Evolutionary conservation across 1,140 invertebrate genomes (phyloP).

Genomic region (Listronotus bonariensis): DNA sequence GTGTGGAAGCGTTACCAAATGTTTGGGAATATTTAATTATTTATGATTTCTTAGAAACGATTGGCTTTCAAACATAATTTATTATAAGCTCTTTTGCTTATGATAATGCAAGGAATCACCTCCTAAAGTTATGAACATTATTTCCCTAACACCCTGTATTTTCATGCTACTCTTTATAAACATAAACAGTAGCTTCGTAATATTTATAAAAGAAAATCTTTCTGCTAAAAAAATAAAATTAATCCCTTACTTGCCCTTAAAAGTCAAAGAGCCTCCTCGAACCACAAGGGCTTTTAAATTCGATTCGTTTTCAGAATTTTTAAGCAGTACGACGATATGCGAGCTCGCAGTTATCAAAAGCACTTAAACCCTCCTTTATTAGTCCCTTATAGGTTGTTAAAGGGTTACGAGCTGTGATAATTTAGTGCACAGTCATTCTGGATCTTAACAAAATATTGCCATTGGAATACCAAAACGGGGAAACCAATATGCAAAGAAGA

Average conservation of each 20-base stretch:
- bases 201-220: no score
- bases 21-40: no score
- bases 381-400: conserved; percentile 54
- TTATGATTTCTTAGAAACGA: no score
- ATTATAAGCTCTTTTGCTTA: no score
- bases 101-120: no score
- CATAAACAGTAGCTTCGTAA: no score
- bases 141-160: no score
- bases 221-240: not conserved
- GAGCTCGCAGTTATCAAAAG: conserved; percentile 46
- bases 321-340: conserved; percentile 43
- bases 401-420: conserved; percentile 50
- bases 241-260: conserved; percentile 10
- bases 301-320: conserved; percentile 46
- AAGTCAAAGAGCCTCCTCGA: conserved; percentile 15
- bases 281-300: conserved; percentile 33
- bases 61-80: no score
- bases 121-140: no score
- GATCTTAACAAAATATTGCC: conserved; percentile 32
- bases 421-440: conserved; percentile 44
- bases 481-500: conserved; percentile 3
- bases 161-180: no score
- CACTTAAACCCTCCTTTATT: conserved; percentile 53
- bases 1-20: no score
- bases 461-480: conserved; percentile 30